Evolutionary conservation across 1,140 invertebrate genomes (phyloP).

Genomic region (Platyscapa corneri): DNA sequence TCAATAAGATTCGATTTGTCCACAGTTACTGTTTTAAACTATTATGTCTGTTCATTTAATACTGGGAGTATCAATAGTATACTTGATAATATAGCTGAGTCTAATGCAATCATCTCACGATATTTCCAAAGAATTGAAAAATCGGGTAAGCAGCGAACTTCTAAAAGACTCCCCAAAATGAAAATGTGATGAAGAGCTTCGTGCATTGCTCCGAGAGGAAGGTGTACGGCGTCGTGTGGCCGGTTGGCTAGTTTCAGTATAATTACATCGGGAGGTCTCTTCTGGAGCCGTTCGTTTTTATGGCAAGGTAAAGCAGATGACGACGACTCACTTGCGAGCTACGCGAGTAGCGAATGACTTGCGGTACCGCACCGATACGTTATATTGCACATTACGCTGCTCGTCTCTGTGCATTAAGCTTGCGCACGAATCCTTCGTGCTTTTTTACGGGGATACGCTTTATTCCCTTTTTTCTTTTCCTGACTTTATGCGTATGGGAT

Average conservation of each 20-base stretch:
- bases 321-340: slow-evolving; percentile 16
- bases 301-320: not conserved
- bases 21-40: no score
- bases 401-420: not conserved
- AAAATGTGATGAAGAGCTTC: not conserved
- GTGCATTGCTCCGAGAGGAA: not conserved
- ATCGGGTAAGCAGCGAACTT: not conserved
- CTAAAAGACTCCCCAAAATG: not conserved
- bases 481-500: not conserved
- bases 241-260: not conserved
- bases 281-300: not conserved
- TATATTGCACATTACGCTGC: not conserved
- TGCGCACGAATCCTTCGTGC: not conserved
- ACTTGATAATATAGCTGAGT: no score
- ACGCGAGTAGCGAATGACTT: not conserved
- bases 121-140: no score
- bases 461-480: not conserved
- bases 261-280: not conserved
- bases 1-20: no score
- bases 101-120: no score
- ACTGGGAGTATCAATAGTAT: no score
- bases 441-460: slow-evolving; percentile 3
- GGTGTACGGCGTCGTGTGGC: not conserved
- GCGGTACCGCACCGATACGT: not conserved
- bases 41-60: no score